Percentiles rank a stretch among this genome's conserved stretches.
Evolutionary conservation across 1,140 invertebrate species (phyloP).

Genomic region (Parasteatoda tepidariorum): DNA sequence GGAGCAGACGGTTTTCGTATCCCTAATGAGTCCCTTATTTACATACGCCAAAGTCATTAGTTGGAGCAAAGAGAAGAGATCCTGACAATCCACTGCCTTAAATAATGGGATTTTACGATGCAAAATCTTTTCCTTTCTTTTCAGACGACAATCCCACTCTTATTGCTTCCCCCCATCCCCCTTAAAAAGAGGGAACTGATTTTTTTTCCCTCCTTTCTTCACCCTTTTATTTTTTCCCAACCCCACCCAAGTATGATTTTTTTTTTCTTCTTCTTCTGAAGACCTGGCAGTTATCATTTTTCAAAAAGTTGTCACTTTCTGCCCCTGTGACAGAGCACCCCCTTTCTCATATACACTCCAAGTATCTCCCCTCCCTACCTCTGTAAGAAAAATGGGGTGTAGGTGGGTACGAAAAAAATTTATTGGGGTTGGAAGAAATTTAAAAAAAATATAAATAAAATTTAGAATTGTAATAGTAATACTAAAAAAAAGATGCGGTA

Average conservation of each 20-base stretch:
- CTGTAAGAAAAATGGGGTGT: neutral
- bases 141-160: slow-evolving; percentile 16
- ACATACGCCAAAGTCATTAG: slow-evolving; percentile 59
- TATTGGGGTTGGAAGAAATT: too few species aligned
- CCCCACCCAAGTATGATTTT: neutral
- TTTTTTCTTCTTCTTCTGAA: neutral
- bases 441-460: neutral
- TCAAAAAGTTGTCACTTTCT: slow-evolving; percentile 60
- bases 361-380: too few species aligned
- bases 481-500: neutral
- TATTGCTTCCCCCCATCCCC: neutral
- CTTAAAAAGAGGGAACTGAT: neutral
- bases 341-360: too few species aligned
- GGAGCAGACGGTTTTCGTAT: slow-evolving; percentile 57
- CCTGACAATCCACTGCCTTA: slow-evolving; percentile 51
- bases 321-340: slow-evolving; percentile 34
- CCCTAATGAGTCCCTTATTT: slow-evolving; percentile 60
- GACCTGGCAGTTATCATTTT: slow-evolving; percentile 52
- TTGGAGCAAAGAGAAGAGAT: slow-evolving; percentile 33
- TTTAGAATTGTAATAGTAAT: slow-evolving; percentile 53
- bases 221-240: neutral
- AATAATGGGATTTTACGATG: slow-evolving; percentile 52
- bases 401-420: neutral
- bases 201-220: slow-evolving; percentile 7
- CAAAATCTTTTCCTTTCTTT: slow-evolving; percentile 55